phyloP scores from a whole-genome alignment of 2,797 vertebrate species.

The Podarcis lilfordi region DNA sequence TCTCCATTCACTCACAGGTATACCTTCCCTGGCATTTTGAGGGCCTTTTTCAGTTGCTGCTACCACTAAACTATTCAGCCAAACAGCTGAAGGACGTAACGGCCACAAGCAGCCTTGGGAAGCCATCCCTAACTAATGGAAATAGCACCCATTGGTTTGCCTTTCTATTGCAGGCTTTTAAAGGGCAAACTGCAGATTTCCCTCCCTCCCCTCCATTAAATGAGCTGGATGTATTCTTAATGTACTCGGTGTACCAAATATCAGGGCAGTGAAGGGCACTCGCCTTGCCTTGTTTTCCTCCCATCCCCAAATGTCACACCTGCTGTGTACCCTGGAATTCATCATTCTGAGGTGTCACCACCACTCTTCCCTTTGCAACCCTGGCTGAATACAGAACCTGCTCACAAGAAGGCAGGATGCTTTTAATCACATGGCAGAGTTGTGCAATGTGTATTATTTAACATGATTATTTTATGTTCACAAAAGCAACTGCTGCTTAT shows the following conservation, averaged over 20 bases:
- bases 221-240: constrained; percentile 36
- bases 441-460: neutral
- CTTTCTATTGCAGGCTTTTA: neutral
- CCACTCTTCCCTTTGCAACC: rapidly evolving
- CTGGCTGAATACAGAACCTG: constrained; percentile 6
- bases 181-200: neutral
- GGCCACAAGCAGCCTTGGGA: neutral
- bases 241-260: neutral
- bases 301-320: rapidly evolving
- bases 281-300: constrained; percentile 7
- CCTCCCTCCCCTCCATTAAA: constrained; percentile 4
- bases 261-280: neutral
- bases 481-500: constrained; percentile 7
- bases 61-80: neutral
- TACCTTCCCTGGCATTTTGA: neutral
- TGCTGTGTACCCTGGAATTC: neutral
- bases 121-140: neutral
- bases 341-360: neutral
- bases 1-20: neutral
- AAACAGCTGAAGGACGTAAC: neutral
- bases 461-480: neutral
- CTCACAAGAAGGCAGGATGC: neutral
- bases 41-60: neutral
- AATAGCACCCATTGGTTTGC: neutral
- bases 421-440: rapidly evolving